Base-by-base conservation (phyloP, 2,113 vertebrate species). In the Naja naja region DNA sequence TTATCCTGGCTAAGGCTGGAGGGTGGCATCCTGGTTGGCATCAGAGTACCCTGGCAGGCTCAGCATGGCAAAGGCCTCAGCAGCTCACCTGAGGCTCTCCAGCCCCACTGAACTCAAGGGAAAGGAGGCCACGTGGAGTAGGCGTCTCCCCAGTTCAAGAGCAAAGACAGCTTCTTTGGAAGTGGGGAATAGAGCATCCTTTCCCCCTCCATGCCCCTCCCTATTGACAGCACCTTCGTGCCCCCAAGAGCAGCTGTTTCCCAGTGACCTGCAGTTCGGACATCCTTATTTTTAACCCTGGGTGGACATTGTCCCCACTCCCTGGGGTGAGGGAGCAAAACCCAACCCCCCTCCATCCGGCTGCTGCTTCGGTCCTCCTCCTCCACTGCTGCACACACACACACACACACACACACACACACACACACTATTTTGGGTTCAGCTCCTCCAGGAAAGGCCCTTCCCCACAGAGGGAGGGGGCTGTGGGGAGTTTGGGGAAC, bases 211-310 rank as follows among this genome's bases (percentile, higher is more conserved):
- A 22, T 58, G 85, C 5, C 14, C 4, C 30, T 30, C 49, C 89
- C 16, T 49, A 34, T n/a, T 3, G 1, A 18, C 49, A 1, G 4
- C 30, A 20, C 30, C 9, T 27, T 20, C 0, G 5, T 11, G 5
- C 7, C 69, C 43, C 85, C 0, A 5, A 27, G 39, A 53, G 23
- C 55, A 43, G 14, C 23, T 0, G 14, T 34, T 90, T 89, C 90
- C 89, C 23, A 85, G 55, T 92, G 89, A 87, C 93, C 69, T 25
- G 16, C 20, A 85, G 22, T 27, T 22, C 9, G 20, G 39, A 47
- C 43, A 53, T 85, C 88, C 92, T 90, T 94, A 92, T 92, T 93
- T 93, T 93, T 93, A 94, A 92, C 87, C 56, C 54, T 22, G 60
- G 55, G 49, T 85, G 20, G 92, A 92, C 54, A 94, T 60, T 39